Percentiles rank a stretch among this genome's conserved stretches.
Evolutionary conservation across 1,140 invertebrate species (phyloP).

Genomic region (Drosophila kikkawai): DNA sequence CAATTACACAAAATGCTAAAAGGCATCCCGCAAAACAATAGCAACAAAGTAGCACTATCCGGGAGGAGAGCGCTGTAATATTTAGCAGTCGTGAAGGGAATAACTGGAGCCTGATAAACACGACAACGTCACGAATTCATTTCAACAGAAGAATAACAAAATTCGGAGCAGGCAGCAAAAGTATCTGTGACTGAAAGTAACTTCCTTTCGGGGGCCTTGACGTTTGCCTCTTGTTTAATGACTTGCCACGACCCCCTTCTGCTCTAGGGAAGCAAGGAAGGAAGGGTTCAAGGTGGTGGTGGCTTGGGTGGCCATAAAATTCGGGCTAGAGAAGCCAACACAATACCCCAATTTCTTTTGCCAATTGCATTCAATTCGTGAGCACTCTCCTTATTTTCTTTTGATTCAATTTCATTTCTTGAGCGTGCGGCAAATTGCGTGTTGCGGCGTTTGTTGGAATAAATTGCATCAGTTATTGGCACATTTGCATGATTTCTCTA

Average conservation of each 20-base stretch:
- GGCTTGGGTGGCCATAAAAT: constrained; percentile 31
- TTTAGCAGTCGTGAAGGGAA: constrained; percentile 32
- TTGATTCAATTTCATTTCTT: constrained; percentile 52
- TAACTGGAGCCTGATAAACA: constrained; percentile 70
- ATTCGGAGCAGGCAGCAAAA: constrained; percentile 35
- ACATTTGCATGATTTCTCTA: constrained; percentile 59
- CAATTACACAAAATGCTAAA: constrained; percentile 80
- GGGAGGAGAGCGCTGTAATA: constrained; percentile 30
- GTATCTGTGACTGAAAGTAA: constrained; percentile 48
- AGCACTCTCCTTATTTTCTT: constrained; percentile 21
- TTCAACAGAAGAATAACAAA: constrained; percentile 7
- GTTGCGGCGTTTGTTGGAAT: constrained; percentile 45
- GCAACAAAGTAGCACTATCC: constrained; percentile 19
- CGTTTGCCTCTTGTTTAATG: constrained; percentile 74
- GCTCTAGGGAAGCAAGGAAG: not conserved
- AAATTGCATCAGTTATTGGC: constrained; percentile 69
- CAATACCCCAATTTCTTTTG: constrained; percentile 31
- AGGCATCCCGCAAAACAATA: constrained; percentile 56
- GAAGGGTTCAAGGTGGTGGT: constrained; percentile 34
- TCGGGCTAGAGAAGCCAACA: constrained; percentile 8
- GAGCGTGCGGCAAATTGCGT: constrained; percentile 56
- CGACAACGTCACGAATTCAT: constrained; percentile 72
- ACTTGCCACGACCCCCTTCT: constrained; percentile 48
- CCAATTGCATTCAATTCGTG: constrained; percentile 67
- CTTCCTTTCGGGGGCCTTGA: constrained; percentile 56